These are phyloP conservation scores for Enteromius anoplus DNA, from an alignment of 2,797 vertebrate genomes.

Conservation along the genomic window DNA sequence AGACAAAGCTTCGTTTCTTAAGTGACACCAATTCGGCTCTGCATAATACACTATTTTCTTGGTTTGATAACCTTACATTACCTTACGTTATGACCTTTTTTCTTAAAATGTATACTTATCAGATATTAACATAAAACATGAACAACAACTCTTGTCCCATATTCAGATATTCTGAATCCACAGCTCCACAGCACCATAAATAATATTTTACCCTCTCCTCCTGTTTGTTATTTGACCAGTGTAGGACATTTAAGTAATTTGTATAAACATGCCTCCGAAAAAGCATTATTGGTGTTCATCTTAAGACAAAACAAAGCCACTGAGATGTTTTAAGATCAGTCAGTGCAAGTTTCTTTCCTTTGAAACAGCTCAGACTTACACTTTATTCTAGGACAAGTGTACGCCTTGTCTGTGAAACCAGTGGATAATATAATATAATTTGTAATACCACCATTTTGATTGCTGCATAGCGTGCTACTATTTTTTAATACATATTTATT, in stretches of 20 bases:
- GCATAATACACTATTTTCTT: background rate
- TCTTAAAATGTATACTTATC: background rate
- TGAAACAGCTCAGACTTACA: no score
- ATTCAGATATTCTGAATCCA: background rate
- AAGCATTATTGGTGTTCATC: no score
- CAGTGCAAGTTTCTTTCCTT: no score
- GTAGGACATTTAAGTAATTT: background rate
- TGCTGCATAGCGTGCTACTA: background rate
- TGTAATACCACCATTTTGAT: background rate
- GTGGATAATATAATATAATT: background rate
- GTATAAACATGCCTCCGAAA: no score
- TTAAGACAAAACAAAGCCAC: no score
- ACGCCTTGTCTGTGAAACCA: no score
- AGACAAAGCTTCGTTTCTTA: constrained; percentile 9
- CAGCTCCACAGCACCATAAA: constrained; percentile 5
- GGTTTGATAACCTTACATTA: background rate
- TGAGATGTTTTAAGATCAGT: no score
- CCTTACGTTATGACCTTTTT: background rate
- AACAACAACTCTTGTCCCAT: background rate
- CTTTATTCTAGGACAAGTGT: no score
- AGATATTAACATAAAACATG: background rate
- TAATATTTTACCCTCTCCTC: background rate
- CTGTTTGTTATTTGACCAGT: constrained; percentile 2
- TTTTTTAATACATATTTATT: background rate
- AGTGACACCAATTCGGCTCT: background rate